Conservation (phyloP, 2,888 invertebrate species). For the Lumbricus terrestris region DNA sequence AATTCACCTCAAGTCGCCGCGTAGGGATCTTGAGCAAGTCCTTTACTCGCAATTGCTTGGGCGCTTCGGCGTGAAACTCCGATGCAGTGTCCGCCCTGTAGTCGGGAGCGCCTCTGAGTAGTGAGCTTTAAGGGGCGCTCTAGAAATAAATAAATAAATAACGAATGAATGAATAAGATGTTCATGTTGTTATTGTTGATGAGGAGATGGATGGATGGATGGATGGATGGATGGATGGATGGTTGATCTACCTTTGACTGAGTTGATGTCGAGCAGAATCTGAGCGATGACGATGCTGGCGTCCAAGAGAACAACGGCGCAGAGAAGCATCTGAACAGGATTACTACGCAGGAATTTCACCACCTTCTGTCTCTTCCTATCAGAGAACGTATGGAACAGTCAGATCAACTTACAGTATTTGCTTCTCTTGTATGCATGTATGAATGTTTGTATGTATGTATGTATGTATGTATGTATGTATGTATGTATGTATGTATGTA, state of each 20-base stretch:
- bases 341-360: conserved; percentile 39
- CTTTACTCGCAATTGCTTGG: no score
- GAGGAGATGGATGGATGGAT: no score
- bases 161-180: background rate
- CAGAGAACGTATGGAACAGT: background rate
- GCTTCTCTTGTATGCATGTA: background rate
- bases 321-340: conserved; percentile 37
- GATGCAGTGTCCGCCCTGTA: no score
- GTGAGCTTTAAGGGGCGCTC: no score
- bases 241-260: conserved; percentile 37
- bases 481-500: conserved; percentile 7
- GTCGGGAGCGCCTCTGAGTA: no score
- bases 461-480: conserved; percentile 12
- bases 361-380: conserved; percentile 31
- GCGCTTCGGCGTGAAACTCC: no score
- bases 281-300: conserved; percentile 39
- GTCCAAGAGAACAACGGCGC: conserved; percentile 37
- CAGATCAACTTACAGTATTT: background rate
- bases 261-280: conserved; percentile 39
- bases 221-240: no score
- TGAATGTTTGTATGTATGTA: conserved; percentile 15
- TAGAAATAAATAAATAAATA: no score
- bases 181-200: background rate
- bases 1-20: no score
- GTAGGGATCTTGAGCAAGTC: no score